Evolutionary conservation across 2,797 vertebrate species (phyloP), one percentile per base, ranked within the genome.

Genomic region (Myotis vivesi): DNA sequence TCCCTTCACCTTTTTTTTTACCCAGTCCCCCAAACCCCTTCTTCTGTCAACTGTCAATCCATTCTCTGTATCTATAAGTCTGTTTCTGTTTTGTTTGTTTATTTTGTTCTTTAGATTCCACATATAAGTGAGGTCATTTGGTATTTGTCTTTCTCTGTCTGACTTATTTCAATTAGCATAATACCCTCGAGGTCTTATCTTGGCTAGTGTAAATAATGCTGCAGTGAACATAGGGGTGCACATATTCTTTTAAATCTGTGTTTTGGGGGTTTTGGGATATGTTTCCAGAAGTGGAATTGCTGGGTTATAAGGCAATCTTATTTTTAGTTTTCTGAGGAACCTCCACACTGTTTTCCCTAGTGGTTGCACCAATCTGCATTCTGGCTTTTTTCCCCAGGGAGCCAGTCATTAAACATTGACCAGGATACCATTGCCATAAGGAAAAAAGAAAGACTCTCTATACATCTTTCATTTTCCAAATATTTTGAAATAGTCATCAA

Each of bases 381-480:
- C 20, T 19, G 73, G 17, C 9, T 33, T n/a, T 19, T 66, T 33
- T 36, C 5, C 10, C 44, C 33, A 12, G 51, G 75, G 72, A 95
- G 38, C 23, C 16, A 84, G 9, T 80, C 73, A n/a, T 84, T 80
- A 87, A 62, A 57, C 19, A 57, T 76, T 83, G 82, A 66, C 76
- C 66, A 38, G 15, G 55, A 75, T 80, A 73, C 23, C 75, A 87
- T 12, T 64, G 20, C 3, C 10, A 86, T 36, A 89, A 89, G 46
- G 46, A 62, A 71, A 91, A 95, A 77, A 77, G 16, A 95, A 89
- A 81, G 55, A 2, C 55, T 87, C 13, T 36, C 38, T 84, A 8
- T 89, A 79, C 66, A 38, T 71, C 71, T 85, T 66, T 92, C 20
- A 64, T 51, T 68, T 92, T 85, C 41, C 17, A 94, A 86, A 83